A percentile compares a stretch with the other conserved stretches of the same genome.
Conservation (phyloP, 2,797 vertebrate species). For the Uromys caudimaculatus region DNA sequence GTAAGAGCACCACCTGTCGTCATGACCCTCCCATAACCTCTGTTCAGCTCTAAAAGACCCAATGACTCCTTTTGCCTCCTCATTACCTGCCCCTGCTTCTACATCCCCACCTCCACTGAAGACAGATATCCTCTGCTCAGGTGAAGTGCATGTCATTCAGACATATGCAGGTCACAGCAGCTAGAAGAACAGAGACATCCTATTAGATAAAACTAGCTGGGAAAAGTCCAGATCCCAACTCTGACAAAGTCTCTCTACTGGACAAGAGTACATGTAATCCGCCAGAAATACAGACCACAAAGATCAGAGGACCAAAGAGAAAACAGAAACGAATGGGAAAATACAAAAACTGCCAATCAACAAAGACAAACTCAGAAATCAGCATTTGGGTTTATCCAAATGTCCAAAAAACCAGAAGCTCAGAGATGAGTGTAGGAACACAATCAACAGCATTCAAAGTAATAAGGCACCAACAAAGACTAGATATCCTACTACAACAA, state of each 20-base stretch:
- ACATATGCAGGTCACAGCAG: background rate
- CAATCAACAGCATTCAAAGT: background rate
- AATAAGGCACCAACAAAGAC: background rate
- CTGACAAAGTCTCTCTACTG: background rate
- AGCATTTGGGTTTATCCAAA: too few relatives aligned
- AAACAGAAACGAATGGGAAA: background rate
- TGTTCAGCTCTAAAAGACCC: background rate
- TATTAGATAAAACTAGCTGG: background rate
- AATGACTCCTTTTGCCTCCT: background rate
- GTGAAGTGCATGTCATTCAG: too few relatives aligned
- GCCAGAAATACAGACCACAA: background rate
- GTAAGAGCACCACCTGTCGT: background rate
- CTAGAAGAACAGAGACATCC: background rate
- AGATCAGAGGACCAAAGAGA: background rate
- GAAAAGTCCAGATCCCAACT: background rate
- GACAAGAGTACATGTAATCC: too few relatives aligned
- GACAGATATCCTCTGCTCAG: background rate
- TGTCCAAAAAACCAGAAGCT: too few relatives aligned
- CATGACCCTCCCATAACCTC: background rate
- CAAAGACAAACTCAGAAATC: background rate
- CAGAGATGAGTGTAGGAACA: background rate
- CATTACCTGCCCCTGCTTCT: background rate
- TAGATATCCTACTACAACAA: background rate
- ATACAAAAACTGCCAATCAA: background rate
- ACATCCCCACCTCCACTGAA: background rate